Evolutionary conservation across 2,797 vertebrate species (phyloP).

Genomic region (Apodemus agrarius): DNA sequence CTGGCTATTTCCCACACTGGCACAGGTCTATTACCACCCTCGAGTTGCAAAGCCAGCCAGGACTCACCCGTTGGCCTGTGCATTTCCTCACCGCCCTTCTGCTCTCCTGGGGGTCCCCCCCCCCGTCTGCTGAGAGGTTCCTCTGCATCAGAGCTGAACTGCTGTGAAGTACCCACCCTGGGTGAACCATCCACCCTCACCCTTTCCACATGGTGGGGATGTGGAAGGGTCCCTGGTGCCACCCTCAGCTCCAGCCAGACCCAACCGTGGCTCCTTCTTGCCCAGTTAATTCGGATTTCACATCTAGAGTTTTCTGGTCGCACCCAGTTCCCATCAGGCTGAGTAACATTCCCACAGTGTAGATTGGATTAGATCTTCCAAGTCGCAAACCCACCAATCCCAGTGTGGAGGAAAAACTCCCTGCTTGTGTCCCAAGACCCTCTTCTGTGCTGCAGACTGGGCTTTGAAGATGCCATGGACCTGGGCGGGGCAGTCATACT

Average conservation of each 20-base stretch:
- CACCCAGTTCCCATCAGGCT: neutral
- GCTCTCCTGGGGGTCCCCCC: too few relatives aligned
- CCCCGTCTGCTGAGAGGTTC: neutral
- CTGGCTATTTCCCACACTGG: neutral
- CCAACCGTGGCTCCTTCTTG: neutral
- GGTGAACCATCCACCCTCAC: neutral
- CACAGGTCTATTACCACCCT: rapidly evolving
- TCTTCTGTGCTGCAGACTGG: too few relatives aligned
- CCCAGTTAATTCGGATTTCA: neutral
- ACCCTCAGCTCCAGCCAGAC: neutral
- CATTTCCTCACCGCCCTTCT: neutral
- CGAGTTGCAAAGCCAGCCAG: neutral
- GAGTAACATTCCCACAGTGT: neutral
- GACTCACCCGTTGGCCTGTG: neutral
- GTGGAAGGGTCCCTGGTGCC: neutral
- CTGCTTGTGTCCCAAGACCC: too few relatives aligned
- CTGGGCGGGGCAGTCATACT: neutral
- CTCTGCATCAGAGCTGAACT: neutral
- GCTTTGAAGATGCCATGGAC: neutral
- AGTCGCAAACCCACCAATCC: neutral
- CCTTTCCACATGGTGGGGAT: rapidly evolving
- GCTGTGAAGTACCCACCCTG: neutral
- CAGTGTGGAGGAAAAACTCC: neutral
- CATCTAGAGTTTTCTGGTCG: rapidly evolving
- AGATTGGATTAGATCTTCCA: neutral